Evolutionary conservation across 2,113 vertebrate genomes (phyloP), one percentile per base, ranked within the genome.

Genomic region (Cygnus atratus): DNA sequence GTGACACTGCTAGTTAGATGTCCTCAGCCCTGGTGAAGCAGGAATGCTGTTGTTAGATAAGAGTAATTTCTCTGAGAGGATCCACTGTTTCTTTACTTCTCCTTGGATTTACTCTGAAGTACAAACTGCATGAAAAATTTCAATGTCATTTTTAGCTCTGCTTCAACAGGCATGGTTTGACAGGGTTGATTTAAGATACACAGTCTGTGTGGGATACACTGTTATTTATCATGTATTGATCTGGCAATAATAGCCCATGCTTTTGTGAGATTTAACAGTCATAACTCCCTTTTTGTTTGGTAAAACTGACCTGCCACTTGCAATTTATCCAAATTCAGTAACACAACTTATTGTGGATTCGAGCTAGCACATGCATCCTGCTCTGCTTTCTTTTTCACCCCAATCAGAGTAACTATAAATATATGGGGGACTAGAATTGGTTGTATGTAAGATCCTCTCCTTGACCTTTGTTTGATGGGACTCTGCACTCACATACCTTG

Each of bases 211-310:
- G 90, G 85, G 62, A 46, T 52, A 39, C 10, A 3, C 57, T 80
- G 76, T 48, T 90, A 82, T 93, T 95, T 93, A 84, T 95, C 81
- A 57, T 43, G 35, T 84, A 59, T 96, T 84, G 92, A 87, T 87
- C 77, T 87, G 91, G 70, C 2, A 18, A 82, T 87, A 94, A 91
- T 81, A 91, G 87, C 70, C 73, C 11, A 1, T 87, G 62, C 78
- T 93, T 79, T 66, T 58, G 63, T 76, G 88, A 79, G 61, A 65
- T 82, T 33, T 25, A 73, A 74, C 0, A 0, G 55, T 41, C 6
- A 67, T 66, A 54, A 29, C 46, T 88, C 29, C 76, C 65, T 92
- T 90, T 79, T 81, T 52, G 28, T 88, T 86, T 57, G 55, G 83
- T 86, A 68, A 91, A 88, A 81, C 88, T 81, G 88, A 67, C 65